Base-by-base conservation (phyloP, 2,113 vertebrate species). In the Dunckerocampus dactyliophorus region DNA sequence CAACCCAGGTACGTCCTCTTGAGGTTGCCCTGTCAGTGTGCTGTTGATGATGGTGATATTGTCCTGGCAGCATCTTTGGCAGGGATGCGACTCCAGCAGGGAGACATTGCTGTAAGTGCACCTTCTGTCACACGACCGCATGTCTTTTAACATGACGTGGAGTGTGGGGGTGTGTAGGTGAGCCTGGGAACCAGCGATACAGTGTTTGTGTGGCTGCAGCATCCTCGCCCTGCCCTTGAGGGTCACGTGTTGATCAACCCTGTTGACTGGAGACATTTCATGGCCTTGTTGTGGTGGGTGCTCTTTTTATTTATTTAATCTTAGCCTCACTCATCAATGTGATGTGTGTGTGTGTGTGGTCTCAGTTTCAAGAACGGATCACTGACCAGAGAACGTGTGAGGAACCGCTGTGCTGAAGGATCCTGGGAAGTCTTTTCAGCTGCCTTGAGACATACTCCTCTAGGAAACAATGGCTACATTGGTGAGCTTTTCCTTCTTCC, bases 281-380 rank as follows among this genome's bases (percentile, higher is more conserved):
- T 98, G 95, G 96, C 94, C 4, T 90, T 99, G 67, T 82, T 98
- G 62, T 99, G 97, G 96, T 98, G 89, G 13, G 4, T 3, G 37
- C 47, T 21, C 47, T 54, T 34, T 37, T 6, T 16, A 16, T 53
- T 4, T 1, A 1, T 4, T 17, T n/a, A 1, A 17, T 31, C 16
- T 17, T 13, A 8, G 8, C 24, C 39, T 6, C 39, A 1, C 24
- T 2, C 1, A 7, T 1, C 4, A 6, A n/a, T 3, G 15, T 11
- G 24, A 53, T 7, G 52, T 42, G 37, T 49, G 50, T 61, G 43
- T 52, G 48, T 53, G 69, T 59, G 22, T 50, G 17, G 69, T 31
- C 17, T 1, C 88, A 99, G 97, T 87, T 99, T 94, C 81, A 99
- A 99, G 86, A 99, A 99, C 0, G 96, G 95, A 1, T 98, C 97